Conservation (phyloP, 2,797 vertebrate species). For the Lepilemur septentrionalis region DNA sequence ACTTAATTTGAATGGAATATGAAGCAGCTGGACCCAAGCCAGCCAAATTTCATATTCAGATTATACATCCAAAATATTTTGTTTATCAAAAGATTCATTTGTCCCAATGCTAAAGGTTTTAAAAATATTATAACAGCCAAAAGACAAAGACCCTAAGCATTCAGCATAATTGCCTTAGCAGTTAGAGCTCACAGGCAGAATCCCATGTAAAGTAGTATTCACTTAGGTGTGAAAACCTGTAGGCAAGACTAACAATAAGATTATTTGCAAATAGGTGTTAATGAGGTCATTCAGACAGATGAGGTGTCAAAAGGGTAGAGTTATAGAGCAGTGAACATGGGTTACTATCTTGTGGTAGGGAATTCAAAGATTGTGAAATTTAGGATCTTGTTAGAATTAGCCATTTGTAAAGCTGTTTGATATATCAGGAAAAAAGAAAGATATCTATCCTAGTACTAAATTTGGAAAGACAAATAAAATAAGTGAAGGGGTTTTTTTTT, state of each 20-base stretch:
- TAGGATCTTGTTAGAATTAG: neutral
- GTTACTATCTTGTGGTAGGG: neutral
- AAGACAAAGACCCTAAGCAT: conserved; percentile 1
- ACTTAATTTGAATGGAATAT: neutral
- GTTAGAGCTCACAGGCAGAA: neutral
- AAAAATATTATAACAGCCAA: neutral
- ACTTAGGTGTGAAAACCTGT: conserved; percentile 47
- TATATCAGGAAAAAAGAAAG: neutral
- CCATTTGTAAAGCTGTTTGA: neutral
- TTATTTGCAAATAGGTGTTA: conserved; percentile 30
- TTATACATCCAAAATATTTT: conserved; percentile 9
- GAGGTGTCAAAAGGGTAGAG: neutral
- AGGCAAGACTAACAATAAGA: conserved; percentile 21
- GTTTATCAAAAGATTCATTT: neutral
- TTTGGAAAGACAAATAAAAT: conserved; percentile 14
- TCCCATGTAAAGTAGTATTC: conserved; percentile 9
- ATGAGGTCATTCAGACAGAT: conserved; percentile 49
- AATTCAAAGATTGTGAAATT: neutral
- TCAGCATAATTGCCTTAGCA: neutral
- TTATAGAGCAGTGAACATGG: neutral
- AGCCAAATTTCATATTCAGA: neutral
- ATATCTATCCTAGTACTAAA: neutral
- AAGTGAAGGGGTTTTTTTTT: neutral
- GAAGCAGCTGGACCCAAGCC: neutral
- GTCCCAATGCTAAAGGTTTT: neutral